phyloP scores from a whole-genome alignment of 92 coral and sea anemone genomes.

The Galaxea fascicularis region DNA sequence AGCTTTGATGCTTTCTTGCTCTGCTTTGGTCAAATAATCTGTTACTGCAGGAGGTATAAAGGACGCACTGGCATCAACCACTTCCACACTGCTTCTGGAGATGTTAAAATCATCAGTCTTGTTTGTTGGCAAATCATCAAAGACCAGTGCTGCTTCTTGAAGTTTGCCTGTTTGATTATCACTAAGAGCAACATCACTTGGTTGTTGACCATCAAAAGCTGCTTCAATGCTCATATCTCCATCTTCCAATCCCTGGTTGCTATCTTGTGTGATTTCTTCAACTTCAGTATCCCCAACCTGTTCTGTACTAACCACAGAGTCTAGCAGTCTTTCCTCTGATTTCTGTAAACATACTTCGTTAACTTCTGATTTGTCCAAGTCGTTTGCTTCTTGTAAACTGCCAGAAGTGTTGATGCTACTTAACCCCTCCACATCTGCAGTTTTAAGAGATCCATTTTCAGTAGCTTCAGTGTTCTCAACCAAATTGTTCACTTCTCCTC shows the following conservation, averaged over 20 bases:
- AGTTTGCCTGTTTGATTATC: neutral
- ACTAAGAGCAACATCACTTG: neutral
- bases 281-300: neutral
- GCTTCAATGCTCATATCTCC: neutral
- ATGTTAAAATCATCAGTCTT: neutral
- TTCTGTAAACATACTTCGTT: neutral
- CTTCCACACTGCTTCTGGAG: neutral
- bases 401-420: neutral
- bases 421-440: neutral
- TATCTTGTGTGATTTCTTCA: neutral
- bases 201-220: neutral
- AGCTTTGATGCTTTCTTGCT: conserved; percentile 63
- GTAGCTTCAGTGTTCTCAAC: neutral
- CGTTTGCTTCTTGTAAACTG: neutral
- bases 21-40: conserved; percentile 57
- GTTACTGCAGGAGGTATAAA: neutral
- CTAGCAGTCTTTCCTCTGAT: neutral
- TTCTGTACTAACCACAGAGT: neutral
- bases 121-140: neutral
- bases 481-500: neutral
- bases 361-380: neutral
- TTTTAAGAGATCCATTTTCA: neutral
- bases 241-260: neutral
- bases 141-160: neutral
- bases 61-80: neutral